These are phyloP conservation scores for Papilio demoleus DNA, from an alignment of 2,888 invertebrate species.

Conservation along the genomic window DNA sequence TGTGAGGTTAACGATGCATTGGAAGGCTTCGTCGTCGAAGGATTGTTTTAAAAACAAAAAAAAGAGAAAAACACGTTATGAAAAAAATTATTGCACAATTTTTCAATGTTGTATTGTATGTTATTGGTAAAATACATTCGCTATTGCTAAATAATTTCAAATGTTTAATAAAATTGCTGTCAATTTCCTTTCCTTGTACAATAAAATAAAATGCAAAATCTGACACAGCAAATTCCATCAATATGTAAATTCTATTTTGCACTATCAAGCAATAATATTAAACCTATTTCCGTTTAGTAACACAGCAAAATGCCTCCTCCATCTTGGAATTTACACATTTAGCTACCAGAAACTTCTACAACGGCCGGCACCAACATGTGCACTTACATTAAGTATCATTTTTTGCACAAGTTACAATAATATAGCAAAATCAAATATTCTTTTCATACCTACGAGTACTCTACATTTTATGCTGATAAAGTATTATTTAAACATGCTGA, in stretches of 20 bases:
- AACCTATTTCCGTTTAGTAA: conserved; percentile 4
- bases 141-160: not conserved
- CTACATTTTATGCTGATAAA: conserved; percentile 2
- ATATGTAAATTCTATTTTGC: not conserved
- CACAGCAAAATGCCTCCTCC: conserved; percentile 4
- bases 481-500: not conserved
- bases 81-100: not conserved
- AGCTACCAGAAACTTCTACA: conserved; percentile 37
- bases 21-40: not conserved
- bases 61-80: not conserved
- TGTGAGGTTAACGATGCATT: not conserved
- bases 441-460: conserved; percentile 41
- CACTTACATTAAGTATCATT: conserved; percentile 33
- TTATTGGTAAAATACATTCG: not conserved
- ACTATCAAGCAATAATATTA: not conserved
- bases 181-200: not conserved
- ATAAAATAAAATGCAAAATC: not conserved
- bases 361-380: conserved; percentile 14
- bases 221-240: conserved; percentile 2
- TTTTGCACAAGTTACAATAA: conserved; percentile 16
- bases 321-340: conserved; percentile 19
- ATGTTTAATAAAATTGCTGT: not conserved
- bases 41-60: no score
- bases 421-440: conserved; percentile 14
- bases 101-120: not conserved